These are phyloP conservation scores for Micoletzkya japonica DNA, from an alignment of 2,888 invertebrate genomes.

Conservation along the genomic window DNA sequence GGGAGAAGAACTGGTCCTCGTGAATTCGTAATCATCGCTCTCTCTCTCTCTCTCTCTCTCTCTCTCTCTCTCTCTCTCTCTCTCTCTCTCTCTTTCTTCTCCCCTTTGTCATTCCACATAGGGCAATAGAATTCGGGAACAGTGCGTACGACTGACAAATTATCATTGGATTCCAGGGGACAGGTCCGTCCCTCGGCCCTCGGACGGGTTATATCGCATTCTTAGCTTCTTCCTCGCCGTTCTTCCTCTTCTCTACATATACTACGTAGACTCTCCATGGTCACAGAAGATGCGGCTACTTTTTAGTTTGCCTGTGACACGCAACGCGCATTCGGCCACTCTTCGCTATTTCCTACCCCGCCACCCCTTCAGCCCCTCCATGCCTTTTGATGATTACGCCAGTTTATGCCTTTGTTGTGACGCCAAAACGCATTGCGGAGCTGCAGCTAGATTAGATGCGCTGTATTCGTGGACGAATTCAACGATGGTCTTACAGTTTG, in stretches of 20 bases:
- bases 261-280: background rate
- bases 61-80: background rate
- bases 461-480: too few species aligned
- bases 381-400: too few species aligned
- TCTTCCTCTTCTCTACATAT: background rate
- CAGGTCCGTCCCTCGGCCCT: background rate
- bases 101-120: conserved; percentile 13
- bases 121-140: too few species aligned
- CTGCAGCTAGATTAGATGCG: too few species aligned
- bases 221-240: background rate
- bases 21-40: background rate
- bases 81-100: conserved; percentile 16
- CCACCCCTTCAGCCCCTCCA: too few species aligned
- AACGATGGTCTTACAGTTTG: too few species aligned
- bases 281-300: too few species aligned
- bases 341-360: background rate
- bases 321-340: background rate
- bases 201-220: background rate
- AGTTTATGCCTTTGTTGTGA: too few species aligned
- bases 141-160: too few species aligned
- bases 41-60: conserved; percentile 4
- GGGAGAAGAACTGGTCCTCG: background rate
- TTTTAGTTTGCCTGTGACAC: too few species aligned
- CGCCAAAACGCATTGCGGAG: too few species aligned
- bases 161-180: conserved; percentile 9